phyloP scores from a whole-genome alignment of 2,888 invertebrate species.

The Philonicus albiceps region DNA sequence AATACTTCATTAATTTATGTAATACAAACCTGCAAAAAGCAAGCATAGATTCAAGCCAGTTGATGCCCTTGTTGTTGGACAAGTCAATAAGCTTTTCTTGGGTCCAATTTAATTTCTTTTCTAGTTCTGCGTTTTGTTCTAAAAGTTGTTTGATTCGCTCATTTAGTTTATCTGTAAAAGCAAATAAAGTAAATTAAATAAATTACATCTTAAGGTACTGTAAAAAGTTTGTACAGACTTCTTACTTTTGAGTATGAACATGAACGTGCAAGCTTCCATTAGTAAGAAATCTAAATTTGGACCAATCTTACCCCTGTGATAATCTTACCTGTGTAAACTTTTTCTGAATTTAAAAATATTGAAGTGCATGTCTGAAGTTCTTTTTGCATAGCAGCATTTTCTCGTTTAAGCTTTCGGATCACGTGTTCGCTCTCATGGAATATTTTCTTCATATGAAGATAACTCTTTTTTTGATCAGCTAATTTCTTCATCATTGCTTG shows the following conservation, averaged over 20 bases:
- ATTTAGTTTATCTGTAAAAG: constrained; percentile 57
- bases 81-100: constrained; percentile 57
- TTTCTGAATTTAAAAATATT: constrained; percentile 61
- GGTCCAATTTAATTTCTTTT: constrained; percentile 55
- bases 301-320: too few species aligned
- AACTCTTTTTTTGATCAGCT: constrained; percentile 69
- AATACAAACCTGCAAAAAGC: constrained; percentile 62
- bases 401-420: constrained; percentile 60
- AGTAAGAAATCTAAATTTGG: too few species aligned
- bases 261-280: too few species aligned
- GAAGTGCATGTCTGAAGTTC: constrained; percentile 59
- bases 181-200: neutral
- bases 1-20: neutral
- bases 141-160: constrained; percentile 56
- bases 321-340: constrained; percentile 57
- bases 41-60: constrained; percentile 61
- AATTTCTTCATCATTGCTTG: constrained; percentile 70
- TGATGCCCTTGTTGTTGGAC: constrained; percentile 57
- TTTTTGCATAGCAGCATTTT: constrained; percentile 60
- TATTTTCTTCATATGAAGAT: constrained; percentile 63
- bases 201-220: neutral
- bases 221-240: too few species aligned
- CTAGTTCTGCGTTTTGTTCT: constrained; percentile 57
- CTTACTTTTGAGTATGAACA: too few species aligned
- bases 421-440: constrained; percentile 59